These are phyloP conservation scores for Julus scanicus DNA, from an alignment of 2,888 invertebrate species.

Conservation along the genomic window DNA sequence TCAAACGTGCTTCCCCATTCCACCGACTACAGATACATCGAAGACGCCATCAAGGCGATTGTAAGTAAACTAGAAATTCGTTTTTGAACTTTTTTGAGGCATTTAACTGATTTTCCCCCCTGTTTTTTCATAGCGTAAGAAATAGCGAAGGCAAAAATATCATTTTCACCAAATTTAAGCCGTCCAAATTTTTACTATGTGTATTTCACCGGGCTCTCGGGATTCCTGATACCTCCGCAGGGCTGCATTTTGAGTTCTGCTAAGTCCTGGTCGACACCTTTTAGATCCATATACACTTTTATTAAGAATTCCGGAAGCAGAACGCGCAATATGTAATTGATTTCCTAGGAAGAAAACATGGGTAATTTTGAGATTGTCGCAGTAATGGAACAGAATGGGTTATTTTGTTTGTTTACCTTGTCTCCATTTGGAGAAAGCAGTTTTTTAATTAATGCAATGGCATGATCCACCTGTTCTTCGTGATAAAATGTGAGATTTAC, in stretches of 20 bases:
- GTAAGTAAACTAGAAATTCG: neutral
- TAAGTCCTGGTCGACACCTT: neutral
- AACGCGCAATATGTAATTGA: conserved; percentile 28
- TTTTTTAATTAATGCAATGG: conserved; percentile 14
- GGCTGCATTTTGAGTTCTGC: conserved; percentile 29
- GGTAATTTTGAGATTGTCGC: neutral
- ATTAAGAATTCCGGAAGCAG: conserved; percentile 49
- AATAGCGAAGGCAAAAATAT: neutral
- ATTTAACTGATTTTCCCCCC: neutral
- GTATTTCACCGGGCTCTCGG: neutral
- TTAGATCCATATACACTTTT: conserved; percentile 35
- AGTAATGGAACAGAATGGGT: neutral
- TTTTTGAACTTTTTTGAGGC: neutral
- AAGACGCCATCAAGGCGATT: conserved; percentile 48
- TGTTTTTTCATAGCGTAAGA: neutral
- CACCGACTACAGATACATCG: conserved; percentile 41
- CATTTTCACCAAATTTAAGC: neutral
- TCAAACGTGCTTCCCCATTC: conserved; percentile 54
- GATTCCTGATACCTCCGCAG: neutral
- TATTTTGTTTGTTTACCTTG: neutral
- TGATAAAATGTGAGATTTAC: conserved; percentile 29
- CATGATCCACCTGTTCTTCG: conserved; percentile 36
- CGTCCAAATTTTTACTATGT: neutral
- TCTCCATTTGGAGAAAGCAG: conserved; percentile 8
- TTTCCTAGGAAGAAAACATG: neutral